These are phyloP conservation scores for Mystacornis crossleyi DNA, from an alignment of 2,113 vertebrate species.

Conservation along the genomic window DNA sequence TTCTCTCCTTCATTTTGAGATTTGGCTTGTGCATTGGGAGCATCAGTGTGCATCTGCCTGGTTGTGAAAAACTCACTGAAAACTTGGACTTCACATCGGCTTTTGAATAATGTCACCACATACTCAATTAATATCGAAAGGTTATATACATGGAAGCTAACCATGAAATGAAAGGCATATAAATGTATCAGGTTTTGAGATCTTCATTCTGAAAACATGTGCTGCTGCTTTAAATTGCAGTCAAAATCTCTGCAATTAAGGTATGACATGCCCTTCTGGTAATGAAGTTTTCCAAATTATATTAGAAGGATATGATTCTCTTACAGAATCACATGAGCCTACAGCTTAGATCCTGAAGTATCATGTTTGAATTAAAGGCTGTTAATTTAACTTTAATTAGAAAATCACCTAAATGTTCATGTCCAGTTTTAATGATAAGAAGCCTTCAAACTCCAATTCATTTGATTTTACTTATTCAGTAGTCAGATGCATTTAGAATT, in stretches of 20 bases:
- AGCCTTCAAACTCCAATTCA: not conserved
- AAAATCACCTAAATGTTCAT: not conserved
- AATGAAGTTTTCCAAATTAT: not conserved
- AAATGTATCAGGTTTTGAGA: not conserved
- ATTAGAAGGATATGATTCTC: not conserved
- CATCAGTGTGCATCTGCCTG: not conserved
- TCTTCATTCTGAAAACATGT: not conserved
- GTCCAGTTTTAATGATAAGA: not conserved
- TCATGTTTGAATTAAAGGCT: not conserved
- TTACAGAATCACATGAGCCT: not conserved
- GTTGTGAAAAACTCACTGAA: not conserved
- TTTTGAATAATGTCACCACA: not conserved
- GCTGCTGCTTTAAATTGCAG: not conserved
- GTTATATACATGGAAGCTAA: not conserved
- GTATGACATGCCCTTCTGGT: not conserved
- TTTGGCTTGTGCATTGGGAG: not conserved
- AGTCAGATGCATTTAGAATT: not conserved
- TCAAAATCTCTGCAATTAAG: not conserved
- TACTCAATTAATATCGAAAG: not conserved
- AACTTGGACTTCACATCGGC: not conserved
- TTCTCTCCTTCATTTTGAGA: not conserved
- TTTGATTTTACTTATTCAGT: not conserved
- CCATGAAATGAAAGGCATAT: not conserved
- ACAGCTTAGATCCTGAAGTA: not conserved
- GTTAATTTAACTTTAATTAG: constrained; percentile 7